These are phyloP conservation scores for Cyanistes caeruleus DNA, from an alignment of 2,113 vertebrate genomes.

Conservation along the genomic window DNA sequence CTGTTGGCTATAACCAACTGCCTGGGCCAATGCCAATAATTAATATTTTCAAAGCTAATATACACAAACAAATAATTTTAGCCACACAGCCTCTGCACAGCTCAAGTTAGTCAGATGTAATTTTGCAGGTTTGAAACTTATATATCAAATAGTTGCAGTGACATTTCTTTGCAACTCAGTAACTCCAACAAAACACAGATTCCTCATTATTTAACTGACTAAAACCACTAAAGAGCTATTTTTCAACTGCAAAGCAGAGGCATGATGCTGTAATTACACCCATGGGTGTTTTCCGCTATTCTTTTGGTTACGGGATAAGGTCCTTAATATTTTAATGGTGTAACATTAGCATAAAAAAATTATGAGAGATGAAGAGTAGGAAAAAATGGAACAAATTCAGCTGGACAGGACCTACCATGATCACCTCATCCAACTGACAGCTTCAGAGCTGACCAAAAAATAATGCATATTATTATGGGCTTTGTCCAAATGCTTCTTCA, in stretches of 20 bases:
- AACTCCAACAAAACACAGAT: neutral
- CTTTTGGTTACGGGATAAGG: neutral
- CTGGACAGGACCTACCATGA: neutral
- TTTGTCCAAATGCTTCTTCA: neutral
- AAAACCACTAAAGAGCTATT: neutral
- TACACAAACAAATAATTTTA: neutral
- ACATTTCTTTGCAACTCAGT: neutral
- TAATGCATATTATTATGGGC: neutral
- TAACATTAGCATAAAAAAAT: neutral
- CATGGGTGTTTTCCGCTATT: neutral
- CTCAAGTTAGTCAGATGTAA: neutral
- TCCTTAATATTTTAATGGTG: neutral
- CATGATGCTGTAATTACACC: neutral
- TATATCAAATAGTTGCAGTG: neutral
- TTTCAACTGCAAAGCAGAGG: neutral
- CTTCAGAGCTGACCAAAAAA: neutral
- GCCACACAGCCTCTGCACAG: neutral
- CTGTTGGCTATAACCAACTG: neutral
- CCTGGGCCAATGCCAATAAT: neutral
- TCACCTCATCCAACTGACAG: neutral
- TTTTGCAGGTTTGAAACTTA: neutral
- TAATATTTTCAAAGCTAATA: neutral
- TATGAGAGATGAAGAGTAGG: neutral
- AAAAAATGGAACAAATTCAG: neutral
- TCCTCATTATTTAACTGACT: neutral